Conservation (phyloP, 1,140 invertebrate species). For the Zophobas morio region DNA sequence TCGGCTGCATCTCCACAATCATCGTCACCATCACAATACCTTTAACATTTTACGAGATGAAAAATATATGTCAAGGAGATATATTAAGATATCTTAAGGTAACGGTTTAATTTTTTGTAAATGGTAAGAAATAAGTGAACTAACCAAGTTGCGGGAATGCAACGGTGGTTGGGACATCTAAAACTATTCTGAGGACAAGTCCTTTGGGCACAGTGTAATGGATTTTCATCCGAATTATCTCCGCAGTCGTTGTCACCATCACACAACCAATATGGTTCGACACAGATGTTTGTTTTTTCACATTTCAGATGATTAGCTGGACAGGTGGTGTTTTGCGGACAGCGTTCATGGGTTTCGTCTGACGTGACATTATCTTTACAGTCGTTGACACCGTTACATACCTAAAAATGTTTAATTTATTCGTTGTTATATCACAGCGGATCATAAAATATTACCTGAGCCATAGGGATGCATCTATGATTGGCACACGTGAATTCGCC, state of each 20-base stretch:
- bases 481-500: slow-evolving; percentile 96
- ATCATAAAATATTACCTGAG: slow-evolving; percentile 71
- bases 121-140: slow-evolving; percentile 66
- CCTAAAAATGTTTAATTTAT: slow-evolving; percentile 65
- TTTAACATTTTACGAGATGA: slow-evolving; percentile 17
- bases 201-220: slow-evolving; percentile 88
- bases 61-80: neutral
- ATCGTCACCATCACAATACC: slow-evolving; percentile 85
- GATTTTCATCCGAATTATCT: slow-evolving; percentile 95
- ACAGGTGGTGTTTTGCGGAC: slow-evolving; percentile 89
- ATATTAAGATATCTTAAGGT: neutral
- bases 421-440: slow-evolving; percentile 9
- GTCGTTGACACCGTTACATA: slow-evolving; percentile 95
- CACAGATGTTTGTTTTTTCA: slow-evolving; percentile 94
- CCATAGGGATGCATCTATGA: slow-evolving; percentile 88
- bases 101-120: neutral
- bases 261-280: slow-evolving; percentile 95
- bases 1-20: slow-evolving; percentile 93
- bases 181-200: slow-evolving; percentile 94
- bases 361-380: slow-evolving; percentile 94
- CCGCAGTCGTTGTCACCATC: slow-evolving; percentile 96
- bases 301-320: slow-evolving; percentile 91
- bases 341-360: slow-evolving; percentile 90
- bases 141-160: slow-evolving; percentile 93
- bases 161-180: slow-evolving; percentile 87